These are phyloP conservation scores for Phytoseiulus persimilis DNA, from an alignment of 2,888 invertebrate genomes.

Conservation along the genomic window DNA sequence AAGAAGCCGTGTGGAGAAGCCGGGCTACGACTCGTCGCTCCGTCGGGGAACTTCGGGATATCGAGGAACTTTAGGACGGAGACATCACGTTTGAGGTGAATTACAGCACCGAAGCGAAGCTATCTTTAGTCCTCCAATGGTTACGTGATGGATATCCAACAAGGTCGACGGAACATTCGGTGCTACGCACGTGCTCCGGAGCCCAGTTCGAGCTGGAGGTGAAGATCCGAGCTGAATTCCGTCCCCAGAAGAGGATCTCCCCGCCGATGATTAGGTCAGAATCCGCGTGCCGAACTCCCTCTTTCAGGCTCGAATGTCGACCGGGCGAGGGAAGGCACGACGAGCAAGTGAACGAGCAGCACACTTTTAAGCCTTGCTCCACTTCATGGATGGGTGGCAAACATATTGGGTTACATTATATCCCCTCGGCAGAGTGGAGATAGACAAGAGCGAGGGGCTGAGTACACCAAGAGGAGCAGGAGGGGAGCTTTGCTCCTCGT, in stretches of 20 bases:
- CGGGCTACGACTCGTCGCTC: too few relatives aligned
- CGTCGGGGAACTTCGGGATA: too few relatives aligned
- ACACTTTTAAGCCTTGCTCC: conserved; percentile 38
- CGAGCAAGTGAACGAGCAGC: conserved; percentile 1
- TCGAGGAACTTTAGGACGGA: too few relatives aligned
- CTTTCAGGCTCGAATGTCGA: not conserved
- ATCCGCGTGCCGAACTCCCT: not conserved
- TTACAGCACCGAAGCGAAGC: too few relatives aligned
- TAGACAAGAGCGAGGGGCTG: not conserved
- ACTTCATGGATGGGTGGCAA: conserved; percentile 10
- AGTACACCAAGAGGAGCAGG: not conserved
- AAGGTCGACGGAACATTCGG: too few relatives aligned
- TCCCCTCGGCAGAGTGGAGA: not conserved
- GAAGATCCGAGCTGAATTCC: not conserved
- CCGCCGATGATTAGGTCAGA: not conserved
- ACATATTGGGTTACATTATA: conserved; percentile 39
- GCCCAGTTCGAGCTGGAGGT: too few relatives aligned
- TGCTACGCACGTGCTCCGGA: too few relatives aligned
- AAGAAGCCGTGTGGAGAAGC: not conserved
- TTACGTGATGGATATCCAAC: too few relatives aligned
- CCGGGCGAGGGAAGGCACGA: not conserved
- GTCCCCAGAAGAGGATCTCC: not conserved
- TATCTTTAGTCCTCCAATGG: too few relatives aligned
- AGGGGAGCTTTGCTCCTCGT: not conserved
- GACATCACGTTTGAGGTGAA: too few relatives aligned